Base-by-base conservation (phyloP, 2,888 invertebrate genomes). In the Escarpia spicata region DNA sequence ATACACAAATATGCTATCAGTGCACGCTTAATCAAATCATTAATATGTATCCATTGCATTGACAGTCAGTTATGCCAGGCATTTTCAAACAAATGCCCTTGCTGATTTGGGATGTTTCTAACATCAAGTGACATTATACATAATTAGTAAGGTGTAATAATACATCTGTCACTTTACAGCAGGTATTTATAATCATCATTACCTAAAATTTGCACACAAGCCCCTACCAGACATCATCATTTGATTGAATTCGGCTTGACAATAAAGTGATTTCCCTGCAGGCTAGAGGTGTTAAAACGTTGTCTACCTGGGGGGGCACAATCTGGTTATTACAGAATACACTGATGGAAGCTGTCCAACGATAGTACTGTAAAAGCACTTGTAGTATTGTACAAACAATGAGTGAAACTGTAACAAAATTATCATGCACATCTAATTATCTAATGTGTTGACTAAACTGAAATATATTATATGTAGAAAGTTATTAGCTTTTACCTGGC, bases 151-250 rank as follows among this genome's bases (percentile, higher is more conserved):
- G 19, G 19, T 75, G n/a, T 26, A 75, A 75, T n/a, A 26, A 3
- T 75, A 75, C 75, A 75, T 75, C 75, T 75, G 75, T n/a, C 75
- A 75, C 52, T 75, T 75, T 26, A 75, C n/a, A 75, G 75, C 75
- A 75, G n/a, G 26, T 75, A 75, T 75, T 75, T 26, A 75, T 75
- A 26, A 75, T 75, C 75, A 75, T 75, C 19, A 75, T 75, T 75
- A 19, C 75, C 75, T 75, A n/a, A 2, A 75, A 75, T 26, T 75
- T 75, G 52, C 52, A 75, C 75, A 75, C 75, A 75, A n/a, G 19
- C 75, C 75, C 19, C 75, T 75, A 75, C 26, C n/a, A 75, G 75
- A 75, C 75, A 75, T n/a, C 19, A 75, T 15, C 26, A 75, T 75
- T 75, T 75, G 75, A 75, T 75, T 75, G 75, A 75, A 75, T 75